Evolutionary conservation across 35 echinoderm and acorn worm species (phyloP).

Genomic region (Nesometra sesokonis): DNA sequence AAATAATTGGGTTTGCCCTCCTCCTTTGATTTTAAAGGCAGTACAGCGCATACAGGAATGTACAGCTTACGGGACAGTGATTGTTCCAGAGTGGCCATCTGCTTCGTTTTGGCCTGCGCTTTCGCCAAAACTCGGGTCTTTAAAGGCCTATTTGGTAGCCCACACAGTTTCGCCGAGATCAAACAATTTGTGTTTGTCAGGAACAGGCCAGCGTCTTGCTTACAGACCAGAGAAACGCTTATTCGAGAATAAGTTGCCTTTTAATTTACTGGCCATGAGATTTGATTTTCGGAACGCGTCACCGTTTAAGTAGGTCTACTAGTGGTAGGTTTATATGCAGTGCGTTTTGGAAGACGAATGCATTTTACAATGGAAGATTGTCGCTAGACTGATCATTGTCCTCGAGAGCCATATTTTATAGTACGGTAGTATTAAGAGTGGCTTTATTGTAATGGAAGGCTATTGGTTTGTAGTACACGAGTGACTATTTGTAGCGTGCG

Average conservation of each 20-base stretch:
- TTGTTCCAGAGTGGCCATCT: constrained; percentile 17
- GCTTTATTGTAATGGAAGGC: too few relatives aligned
- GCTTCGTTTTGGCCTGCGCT: constrained; percentile 4
- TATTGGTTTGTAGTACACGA: too few relatives aligned
- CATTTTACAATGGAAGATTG: too few relatives aligned
- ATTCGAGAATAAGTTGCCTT: neutral
- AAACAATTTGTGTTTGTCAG: neutral
- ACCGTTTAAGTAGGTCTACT: too few relatives aligned
- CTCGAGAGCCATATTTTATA: too few relatives aligned
- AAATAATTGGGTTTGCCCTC: constrained; percentile 14
- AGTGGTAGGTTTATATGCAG: too few relatives aligned
- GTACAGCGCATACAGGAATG: neutral
- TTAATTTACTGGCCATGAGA: neutral
- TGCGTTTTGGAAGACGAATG: too few relatives aligned
- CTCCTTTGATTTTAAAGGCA: neutral
- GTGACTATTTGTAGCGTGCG: too few relatives aligned
- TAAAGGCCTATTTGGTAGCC: neutral
- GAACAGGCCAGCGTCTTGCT: neutral
- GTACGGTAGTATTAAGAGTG: too few relatives aligned
- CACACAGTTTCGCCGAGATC: neutral
- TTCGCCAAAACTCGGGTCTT: neutral
- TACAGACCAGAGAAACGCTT: neutral
- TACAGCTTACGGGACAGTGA: neutral
- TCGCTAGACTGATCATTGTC: too few relatives aligned
- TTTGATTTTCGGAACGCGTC: neutral